Evolutionary conservation across 1,140 invertebrate genomes (phyloP), one percentile per base, ranked within the genome.

Genomic region (Pseudomyrmex pallidus): DNA sequence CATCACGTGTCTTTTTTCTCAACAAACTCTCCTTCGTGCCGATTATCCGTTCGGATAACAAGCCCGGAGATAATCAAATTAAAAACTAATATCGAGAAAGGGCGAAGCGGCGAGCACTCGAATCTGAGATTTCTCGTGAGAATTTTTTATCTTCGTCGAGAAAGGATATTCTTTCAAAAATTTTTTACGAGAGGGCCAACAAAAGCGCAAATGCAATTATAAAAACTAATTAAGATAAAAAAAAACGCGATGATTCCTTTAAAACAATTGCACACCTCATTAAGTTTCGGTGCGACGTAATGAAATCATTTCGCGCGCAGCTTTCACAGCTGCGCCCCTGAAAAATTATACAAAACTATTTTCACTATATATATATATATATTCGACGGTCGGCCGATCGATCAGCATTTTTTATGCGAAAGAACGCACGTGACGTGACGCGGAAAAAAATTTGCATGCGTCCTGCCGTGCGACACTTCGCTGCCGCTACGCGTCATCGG

Each of bases 381-480:
- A 48, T 62, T 3, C 44, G 35, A 59, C 48, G 15, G 73, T 25
- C 15, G 25, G 68, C 76, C 76, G 77, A 92, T 93, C 92, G 91
- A 93, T 93, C 91, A 90, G 88, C 89, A 91, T 92, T 93, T 93
- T 92, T 92, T 91, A 90, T 92, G 92, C 90, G 93, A 93, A 93
- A 91, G 84, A 66, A 66, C 83, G 84, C 93, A 94, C 91, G 78
- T 93, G 92, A 92, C 92, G 90, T 93, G 93, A 94, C 92, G 84
- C 83, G 77, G 92, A 93, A 92, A 93, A 93, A 93, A 94, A 93
- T 94, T 94, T 92, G 89, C 93, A 94, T 94, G 91, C 22, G 50
- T 66, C 25, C 56, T 62, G 12, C 63, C 12, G 70, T 62, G 67
- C 74, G 74, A 89, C 91, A 90, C 88, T 88, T 92, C 91, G 91